phyloP scores from a whole-genome alignment of 1,140 invertebrate genomes.

The Zaprionus taronus region DNA sequence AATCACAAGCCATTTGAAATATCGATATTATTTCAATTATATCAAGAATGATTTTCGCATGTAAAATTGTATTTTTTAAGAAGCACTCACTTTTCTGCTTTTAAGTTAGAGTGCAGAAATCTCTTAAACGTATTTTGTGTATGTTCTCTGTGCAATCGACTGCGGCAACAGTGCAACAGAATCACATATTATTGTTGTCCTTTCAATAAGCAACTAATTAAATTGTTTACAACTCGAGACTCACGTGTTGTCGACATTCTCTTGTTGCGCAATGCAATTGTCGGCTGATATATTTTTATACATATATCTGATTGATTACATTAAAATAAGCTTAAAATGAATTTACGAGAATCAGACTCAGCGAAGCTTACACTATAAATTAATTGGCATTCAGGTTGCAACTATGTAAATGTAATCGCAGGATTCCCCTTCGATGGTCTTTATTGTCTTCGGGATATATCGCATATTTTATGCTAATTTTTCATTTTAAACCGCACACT shows the following conservation, averaged over 20 bases:
- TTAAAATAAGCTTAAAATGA: neutral
- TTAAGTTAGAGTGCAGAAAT: too few relatives aligned
- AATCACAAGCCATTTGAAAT: too few relatives aligned
- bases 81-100: too few relatives aligned
- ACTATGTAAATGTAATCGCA: neutral
- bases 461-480: conserved; percentile 39
- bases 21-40: too few relatives aligned
- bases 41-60: too few relatives aligned
- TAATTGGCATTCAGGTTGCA: conserved; percentile 1
- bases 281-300: neutral
- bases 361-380: neutral
- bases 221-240: conserved; percentile 42
- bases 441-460: neutral
- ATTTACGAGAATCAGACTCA: neutral
- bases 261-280: conserved; percentile 2
- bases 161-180: neutral
- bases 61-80: too few relatives aligned
- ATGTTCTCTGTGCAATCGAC: neutral
- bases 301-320: neutral
- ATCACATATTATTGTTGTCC: neutral
- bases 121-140: neutral
- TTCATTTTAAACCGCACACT: conserved; percentile 18
- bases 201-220: conserved; percentile 34
- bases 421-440: neutral
- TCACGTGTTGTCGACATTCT: conserved; percentile 16